Base-by-base conservation (phyloP, 2,113 vertebrate genomes). In the Sinocyclocheilus rhinocerous region DNA sequence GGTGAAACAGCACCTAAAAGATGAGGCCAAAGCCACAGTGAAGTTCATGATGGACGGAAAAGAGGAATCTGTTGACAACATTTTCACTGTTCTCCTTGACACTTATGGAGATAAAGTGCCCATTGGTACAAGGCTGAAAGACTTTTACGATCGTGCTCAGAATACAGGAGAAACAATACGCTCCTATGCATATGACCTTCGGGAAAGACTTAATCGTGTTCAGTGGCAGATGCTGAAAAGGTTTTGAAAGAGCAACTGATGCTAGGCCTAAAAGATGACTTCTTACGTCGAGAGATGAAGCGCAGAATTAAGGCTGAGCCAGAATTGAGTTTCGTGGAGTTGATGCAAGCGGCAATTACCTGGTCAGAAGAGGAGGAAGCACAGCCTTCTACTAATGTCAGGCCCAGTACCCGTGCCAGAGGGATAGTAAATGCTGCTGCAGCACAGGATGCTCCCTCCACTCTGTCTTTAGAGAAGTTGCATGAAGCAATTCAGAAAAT, bases 401-500 rank as follows among this genome's bases (percentile, higher is more conserved):
- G 73, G n/a, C 48, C 11, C 0, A 63, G 39, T 24, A 50, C 1
- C 10, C 24, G 70, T 65, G 36, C 79, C 24, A 82, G 36, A 73
- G 84, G 50, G 45, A 50, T 77, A 0, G 85, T 86, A 16, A 82
- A 86, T 76, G 78, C 52, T 59, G 42, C 73, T 15, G 29, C 85
- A 24, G 79, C 36, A 9, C 29, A 52, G 6, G 73, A 73, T 9
- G 4, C 75, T 63, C 7, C 33, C 1, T 33, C 73, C 0, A 0
- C 59, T 0, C 39, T 88, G 33, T 50, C 80, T 1, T 18, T 88
- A 2, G 84, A 88, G 50, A 84, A 20, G 20, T 22, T 86, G 1
- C 84, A 88, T 59, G 84, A 88, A 0, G 81, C 73, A 11, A 84
- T 86, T 16, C 52, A 84, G 26, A 86, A 79, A 39, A 84, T 79